Evolutionary conservation across 2,113 vertebrate species (phyloP), one percentile per base, ranked within the genome.

Genomic region (Chloroceryle aenea): DNA sequence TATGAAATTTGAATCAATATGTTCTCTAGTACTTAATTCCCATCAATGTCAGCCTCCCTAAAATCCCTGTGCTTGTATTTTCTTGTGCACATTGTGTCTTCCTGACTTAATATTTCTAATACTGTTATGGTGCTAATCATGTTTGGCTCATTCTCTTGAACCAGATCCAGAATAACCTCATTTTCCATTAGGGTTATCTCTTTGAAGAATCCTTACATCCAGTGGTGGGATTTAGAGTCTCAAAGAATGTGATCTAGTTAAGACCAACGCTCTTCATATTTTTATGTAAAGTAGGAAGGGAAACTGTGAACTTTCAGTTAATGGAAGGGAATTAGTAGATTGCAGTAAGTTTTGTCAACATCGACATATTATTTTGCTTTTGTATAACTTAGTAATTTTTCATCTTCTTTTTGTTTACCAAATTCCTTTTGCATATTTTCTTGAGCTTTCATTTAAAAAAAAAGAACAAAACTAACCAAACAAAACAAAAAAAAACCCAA

Each of bases 11-110:
- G 61, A 94, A 93, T 88, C 34, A 80, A 52, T 94, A 71, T 62
- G 62, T 94, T 93, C 77, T 42, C 25, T 38, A 81, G 68, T 81
- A 63, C 34, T 68, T 76, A 55, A 62, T 93, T 96, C 72, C 34
- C 64, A 72, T 97, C 90, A 93, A 29, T 93, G 85, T 81, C 92
- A 96, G 66, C 62, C 78, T 94, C 59, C 69, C 55, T 95, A 89
- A 97, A 96, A 95, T 93, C 85, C 95, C 87, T 74, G 61, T 52
- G 34, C 38, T 95, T 95, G 89, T 95, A 62, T 96, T 94, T 97
- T 97, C 76, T 88, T 80, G 74, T 94, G 67, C 26, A 83, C 10
- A 52, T 61, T 83, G 45, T 87, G 72, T 95, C 76, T 69, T 95
- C 45, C 42, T 83, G 52, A 92, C 91, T 97, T 95, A 93, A 59